phyloP scores from a whole-genome alignment of 1,140 invertebrate genomes.

The Aphaenogaster rudis region DNA sequence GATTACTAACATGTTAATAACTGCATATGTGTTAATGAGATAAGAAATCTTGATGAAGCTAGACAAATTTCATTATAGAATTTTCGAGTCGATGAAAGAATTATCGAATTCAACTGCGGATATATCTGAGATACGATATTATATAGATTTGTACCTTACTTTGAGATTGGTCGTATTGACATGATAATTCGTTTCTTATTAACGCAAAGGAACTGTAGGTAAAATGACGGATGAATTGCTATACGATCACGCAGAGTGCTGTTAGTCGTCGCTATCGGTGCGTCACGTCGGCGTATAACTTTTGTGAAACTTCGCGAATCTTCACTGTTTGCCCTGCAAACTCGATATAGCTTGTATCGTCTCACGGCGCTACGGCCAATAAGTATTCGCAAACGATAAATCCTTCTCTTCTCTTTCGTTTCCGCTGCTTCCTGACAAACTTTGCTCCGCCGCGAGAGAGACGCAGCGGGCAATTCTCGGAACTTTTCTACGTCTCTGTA shows the following conservation, averaged over 20 bases:
- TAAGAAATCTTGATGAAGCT: background rate
- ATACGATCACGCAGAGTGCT: conserved; percentile 18
- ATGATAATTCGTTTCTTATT: conserved; percentile 29
- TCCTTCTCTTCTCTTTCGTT: conserved; percentile 60
- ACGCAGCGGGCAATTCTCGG: background rate
- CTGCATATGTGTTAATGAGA: background rate
- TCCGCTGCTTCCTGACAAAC: conserved; percentile 55
- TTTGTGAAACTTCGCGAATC: conserved; percentile 51
- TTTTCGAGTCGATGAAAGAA: background rate
- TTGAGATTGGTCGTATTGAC: background rate
- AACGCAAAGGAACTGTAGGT: background rate
- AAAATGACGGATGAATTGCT: background rate
- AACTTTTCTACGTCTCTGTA: conserved; percentile 49
- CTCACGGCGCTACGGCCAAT: conserved; percentile 62
- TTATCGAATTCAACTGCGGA: background rate
- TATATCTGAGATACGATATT: background rate
- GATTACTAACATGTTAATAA: background rate
- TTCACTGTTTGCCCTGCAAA: conserved; percentile 68
- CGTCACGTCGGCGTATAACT: conserved; percentile 52
- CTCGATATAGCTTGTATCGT: conserved; percentile 70
- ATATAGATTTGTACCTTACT: background rate
- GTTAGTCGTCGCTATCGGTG: conserved; percentile 29
- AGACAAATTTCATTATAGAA: background rate
- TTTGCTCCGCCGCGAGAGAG: conserved; percentile 24
- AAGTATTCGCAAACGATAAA: conserved; percentile 71